Evolutionary conservation across 2,113 vertebrate species (phyloP), one percentile per base, ranked within the genome.

Genomic region (Platichthys stellatus): DNA sequence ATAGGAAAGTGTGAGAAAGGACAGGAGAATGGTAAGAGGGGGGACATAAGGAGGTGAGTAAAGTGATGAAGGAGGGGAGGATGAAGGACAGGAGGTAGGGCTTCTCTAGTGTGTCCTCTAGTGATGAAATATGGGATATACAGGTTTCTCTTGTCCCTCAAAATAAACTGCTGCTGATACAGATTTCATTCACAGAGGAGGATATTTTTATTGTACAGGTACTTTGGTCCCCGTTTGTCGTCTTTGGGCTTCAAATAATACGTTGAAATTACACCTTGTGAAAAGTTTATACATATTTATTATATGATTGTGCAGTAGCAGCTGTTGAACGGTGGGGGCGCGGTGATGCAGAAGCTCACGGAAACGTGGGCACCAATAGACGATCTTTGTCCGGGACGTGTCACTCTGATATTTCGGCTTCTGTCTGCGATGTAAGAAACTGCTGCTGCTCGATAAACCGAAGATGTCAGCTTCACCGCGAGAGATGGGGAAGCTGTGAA

Each of bases 341-440:
- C 75, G 31, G 23, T 53, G 31, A 2, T 2, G 1, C 45, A 23
- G 4, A 2, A 59, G 1, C 11, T 28, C 2, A 45, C 11, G 5
- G 56, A 26, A 56, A 49, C 10, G 43, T 3, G 13, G 23, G 1
- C 26, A 28, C 5, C 3, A n/a, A 54, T 54, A 81, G 61, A 85
- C 68, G 77, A 83, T 86, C 83, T 86, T 63, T 11, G 67, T 3
- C 35, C 0, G 5, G 15, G 77, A 86, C 56, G 72, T 23, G 24
- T 73, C 80, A 81, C 80, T 45, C 24, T 15, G 26, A 35, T 9
- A 38, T 40, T 49, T 40, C 21, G 14, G 31, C 14, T 2, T 2
- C 15, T 26, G 0, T 10, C 35, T 9, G 14, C 11, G 20, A 20
- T 10, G 40, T 61, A 6, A 58, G 35, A 49, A 62, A 60, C 3